phyloP scores from a whole-genome alignment of 2,797 vertebrate genomes.

The Leptoclinus maculatus region DNA sequence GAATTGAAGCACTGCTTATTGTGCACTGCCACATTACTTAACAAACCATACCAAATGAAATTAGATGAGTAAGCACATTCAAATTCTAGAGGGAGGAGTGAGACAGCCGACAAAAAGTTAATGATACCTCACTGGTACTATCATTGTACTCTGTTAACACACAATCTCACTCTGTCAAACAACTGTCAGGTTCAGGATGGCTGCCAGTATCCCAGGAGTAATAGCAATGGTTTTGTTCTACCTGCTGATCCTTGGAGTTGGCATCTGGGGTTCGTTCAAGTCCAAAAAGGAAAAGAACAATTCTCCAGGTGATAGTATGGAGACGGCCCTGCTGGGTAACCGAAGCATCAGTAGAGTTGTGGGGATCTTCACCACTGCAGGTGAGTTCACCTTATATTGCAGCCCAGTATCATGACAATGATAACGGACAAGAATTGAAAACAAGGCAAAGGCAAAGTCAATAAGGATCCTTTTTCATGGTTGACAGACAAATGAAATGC shows the following conservation, averaged over 20 bases:
- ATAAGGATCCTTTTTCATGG: too few species aligned
- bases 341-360: conserved; percentile 26
- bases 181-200: conserved; percentile 23
- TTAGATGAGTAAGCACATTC: too few species aligned
- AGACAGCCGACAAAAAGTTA: neutral
- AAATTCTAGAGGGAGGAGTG: neutral
- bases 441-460: too few species aligned
- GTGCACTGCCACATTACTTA: too few species aligned
- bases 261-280: conserved; percentile 47
- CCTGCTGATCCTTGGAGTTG: conserved; percentile 32
- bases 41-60: too few species aligned
- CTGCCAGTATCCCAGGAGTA: conserved; percentile 44
- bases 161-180: neutral
- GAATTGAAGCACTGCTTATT: too few species aligned
- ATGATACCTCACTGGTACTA: neutral
- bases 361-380: conserved; percentile 8
- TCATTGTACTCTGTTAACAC: neutral
- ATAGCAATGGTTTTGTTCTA: conserved; percentile 41
- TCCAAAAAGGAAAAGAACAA: conserved; percentile 30
- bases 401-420: too few species aligned
- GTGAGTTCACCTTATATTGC: neutral
- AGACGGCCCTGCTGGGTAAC: conserved; percentile 42
- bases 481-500: too few species aligned
- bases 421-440: too few species aligned
- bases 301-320: neutral